phyloP scores from a whole-genome alignment of 2,888 invertebrate species.

The Hemithea aestivaria region DNA sequence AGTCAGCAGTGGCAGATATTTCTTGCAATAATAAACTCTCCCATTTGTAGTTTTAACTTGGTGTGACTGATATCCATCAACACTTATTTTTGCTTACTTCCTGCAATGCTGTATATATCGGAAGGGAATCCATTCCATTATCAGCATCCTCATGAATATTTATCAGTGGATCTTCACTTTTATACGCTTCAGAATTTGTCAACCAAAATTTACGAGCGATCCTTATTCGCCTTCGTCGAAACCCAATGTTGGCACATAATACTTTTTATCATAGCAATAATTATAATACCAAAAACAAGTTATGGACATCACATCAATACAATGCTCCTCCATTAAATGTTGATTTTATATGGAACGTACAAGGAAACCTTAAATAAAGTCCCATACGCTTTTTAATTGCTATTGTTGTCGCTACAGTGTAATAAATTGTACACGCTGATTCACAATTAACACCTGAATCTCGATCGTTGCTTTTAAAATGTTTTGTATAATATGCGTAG shows the following conservation, averaged over 20 bases:
- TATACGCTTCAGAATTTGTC: conserved; percentile 13
- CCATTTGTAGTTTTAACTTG: too few species aligned
- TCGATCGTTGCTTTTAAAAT: conserved; percentile 4
- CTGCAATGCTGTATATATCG: conserved; percentile 18
- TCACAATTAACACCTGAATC: conserved; percentile 40
- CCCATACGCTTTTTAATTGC: conserved; percentile 37
- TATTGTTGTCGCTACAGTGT: conserved; percentile 43
- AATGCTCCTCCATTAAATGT: conserved; percentile 39
- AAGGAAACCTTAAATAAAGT: conserved; percentile 44
- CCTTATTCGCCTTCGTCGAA: conserved; percentile 8
- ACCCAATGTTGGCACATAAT: conserved; percentile 5
- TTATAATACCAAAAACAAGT: conserved; percentile 37
- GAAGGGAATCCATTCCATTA: conserved; percentile 15
- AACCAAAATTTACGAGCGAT: conserved; percentile 16
- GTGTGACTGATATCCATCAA: conserved; percentile 12
- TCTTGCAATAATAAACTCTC: too few species aligned
- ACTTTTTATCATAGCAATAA: conserved; percentile 22
- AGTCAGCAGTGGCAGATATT: too few species aligned
- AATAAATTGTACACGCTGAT: conserved; percentile 31
- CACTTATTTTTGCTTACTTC: conserved; percentile 21
- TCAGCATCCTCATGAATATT: conserved; percentile 22
- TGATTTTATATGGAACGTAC: conserved; percentile 41
- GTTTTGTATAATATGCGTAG: too few species aligned
- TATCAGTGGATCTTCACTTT: conserved; percentile 20
- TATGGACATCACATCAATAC: conserved; percentile 29